Conservation (phyloP, 2,797 vertebrate species). For the Chiloscyllium punctatum region DNA sequence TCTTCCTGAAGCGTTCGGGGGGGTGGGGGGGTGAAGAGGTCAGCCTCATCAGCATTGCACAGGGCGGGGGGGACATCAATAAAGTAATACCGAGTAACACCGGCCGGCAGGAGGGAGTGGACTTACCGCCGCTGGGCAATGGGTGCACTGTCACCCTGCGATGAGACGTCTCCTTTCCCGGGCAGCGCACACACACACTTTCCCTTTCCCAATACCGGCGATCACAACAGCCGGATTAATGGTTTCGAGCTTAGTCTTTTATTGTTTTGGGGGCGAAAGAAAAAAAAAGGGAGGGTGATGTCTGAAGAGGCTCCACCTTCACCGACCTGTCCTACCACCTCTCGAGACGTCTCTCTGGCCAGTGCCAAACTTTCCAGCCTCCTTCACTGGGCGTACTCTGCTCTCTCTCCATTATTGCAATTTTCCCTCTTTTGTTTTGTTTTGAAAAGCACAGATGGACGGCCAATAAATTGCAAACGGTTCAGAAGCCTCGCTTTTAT, state of each 20-base stretch:
- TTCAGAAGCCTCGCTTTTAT: too few species aligned
- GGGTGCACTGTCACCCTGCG: not conserved
- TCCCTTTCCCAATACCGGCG: too few species aligned
- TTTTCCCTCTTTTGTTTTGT: not conserved
- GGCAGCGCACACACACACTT: too few species aligned
- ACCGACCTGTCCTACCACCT: not conserved
- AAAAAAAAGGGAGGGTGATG: too few species aligned
- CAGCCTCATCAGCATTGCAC: too few species aligned
- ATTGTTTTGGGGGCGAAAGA: not conserved
- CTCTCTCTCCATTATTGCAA: not conserved
- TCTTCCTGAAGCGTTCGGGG: too few species aligned
- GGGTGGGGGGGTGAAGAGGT: too few species aligned
- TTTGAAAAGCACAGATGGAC: not conserved
- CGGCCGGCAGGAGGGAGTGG: too few species aligned
- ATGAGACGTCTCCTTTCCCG: not conserved
- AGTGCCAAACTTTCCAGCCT: not conserved
- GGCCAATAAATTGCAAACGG: not conserved
- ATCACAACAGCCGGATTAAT: not conserved
- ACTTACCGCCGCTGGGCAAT: not conserved
- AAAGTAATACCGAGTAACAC: not conserved
- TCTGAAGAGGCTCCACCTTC: not conserved
- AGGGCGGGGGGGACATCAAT: not conserved
- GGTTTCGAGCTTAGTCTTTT: not conserved
- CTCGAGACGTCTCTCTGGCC: not conserved
- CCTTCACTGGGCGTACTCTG: too few species aligned